Percentiles rank a stretch among this genome's conserved stretches.
Evolutionary conservation across 1,140 invertebrate species (phyloP).

Genomic region (Sminthurides bifidus): DNA sequence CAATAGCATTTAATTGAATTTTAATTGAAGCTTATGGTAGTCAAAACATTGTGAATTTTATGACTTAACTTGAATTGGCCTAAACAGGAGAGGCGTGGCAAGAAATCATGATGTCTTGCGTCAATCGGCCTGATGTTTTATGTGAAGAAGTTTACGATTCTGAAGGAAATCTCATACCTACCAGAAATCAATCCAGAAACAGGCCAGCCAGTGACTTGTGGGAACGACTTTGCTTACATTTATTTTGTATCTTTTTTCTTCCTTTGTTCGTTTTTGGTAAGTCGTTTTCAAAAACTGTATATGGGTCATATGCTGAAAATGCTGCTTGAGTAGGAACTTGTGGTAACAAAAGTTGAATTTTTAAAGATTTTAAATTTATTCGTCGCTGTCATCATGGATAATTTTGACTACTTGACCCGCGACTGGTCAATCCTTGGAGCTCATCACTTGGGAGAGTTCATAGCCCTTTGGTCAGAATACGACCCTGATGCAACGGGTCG

Average conservation of each 20-base stretch:
- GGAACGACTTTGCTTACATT: slow-evolving; percentile 87
- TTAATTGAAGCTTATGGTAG: not conserved
- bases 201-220: slow-evolving; percentile 49
- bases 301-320: too few relatives aligned
- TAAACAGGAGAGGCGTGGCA: slow-evolving; percentile 89
- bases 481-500: slow-evolving; percentile 97
- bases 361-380: slow-evolving; percentile 95
- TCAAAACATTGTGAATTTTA: not conserved
- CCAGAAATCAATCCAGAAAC: not conserved
- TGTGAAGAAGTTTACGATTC: slow-evolving; percentile 41
- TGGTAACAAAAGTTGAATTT: too few relatives aligned
- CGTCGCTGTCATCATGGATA: slow-evolving; percentile 99
- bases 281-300: too few relatives aligned
- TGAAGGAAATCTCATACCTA: not conserved
- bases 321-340: too few relatives aligned
- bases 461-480: slow-evolving; percentile 96
- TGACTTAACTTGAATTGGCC: not conserved
- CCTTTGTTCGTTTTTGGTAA: slow-evolving; percentile 94
- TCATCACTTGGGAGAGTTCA: slow-evolving; percentile 98
- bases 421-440: slow-evolving; percentile 99
- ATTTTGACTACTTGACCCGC: slow-evolving; percentile 96
- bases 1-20: too few relatives aligned
- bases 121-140: slow-evolving; percentile 49
- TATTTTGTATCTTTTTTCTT: slow-evolving; percentile 99
- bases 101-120: slow-evolving; percentile 94